Percentiles rank a stretch among this genome's conserved stretches.
phyloP scores from a whole-genome alignment of 2,797 vertebrate species.

The Liparis tanakae region DNA sequence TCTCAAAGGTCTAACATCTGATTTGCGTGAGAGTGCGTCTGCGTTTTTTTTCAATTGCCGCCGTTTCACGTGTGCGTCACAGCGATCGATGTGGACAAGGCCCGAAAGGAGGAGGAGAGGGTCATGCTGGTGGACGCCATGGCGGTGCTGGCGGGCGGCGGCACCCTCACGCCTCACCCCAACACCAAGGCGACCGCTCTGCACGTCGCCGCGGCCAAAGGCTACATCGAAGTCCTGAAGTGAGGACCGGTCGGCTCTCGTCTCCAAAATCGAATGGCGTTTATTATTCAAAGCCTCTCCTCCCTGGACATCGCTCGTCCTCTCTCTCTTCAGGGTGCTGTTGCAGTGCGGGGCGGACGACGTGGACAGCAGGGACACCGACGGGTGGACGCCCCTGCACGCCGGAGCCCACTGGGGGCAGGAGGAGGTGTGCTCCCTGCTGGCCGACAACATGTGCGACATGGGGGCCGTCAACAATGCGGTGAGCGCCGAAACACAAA shows the following conservation, averaged over 20 bases:
- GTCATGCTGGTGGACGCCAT: constrained; percentile 86
- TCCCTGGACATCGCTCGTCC: not conserved
- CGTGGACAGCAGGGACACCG: constrained; percentile 83
- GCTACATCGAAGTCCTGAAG: constrained; percentile 89
- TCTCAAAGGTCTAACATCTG: not conserved
- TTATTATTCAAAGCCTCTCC: constrained; percentile 25
- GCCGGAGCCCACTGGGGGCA: constrained; percentile 89
- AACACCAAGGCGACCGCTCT: constrained; percentile 87
- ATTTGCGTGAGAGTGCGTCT: not conserved
- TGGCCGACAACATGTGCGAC: constrained; percentile 86
- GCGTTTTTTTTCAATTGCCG: constrained; percentile 1
- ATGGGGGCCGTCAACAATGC: constrained; percentile 86
- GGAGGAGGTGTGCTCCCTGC: constrained; percentile 85
- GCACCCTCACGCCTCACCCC: constrained; percentile 81
- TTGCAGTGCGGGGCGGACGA: constrained; percentile 83
- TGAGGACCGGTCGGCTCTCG: constrained; percentile 69
- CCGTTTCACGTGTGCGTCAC: constrained; percentile 16
- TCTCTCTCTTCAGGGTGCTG: constrained; percentile 75
- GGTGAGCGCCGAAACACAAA: constrained; percentile 71
- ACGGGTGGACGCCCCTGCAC: constrained; percentile 88
- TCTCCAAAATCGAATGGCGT: constrained; percentile 25
- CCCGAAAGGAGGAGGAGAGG: constrained; percentile 86
- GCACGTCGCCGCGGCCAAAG: constrained; percentile 88
- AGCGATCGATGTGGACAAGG: constrained; percentile 87
- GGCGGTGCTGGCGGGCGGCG: constrained; percentile 75